A percentile compares a stretch with the other conserved stretches of the same genome.
Evolutionary conservation across 2,113 vertebrate species (phyloP).

Genomic region (Coptodon rendalli): DNA sequence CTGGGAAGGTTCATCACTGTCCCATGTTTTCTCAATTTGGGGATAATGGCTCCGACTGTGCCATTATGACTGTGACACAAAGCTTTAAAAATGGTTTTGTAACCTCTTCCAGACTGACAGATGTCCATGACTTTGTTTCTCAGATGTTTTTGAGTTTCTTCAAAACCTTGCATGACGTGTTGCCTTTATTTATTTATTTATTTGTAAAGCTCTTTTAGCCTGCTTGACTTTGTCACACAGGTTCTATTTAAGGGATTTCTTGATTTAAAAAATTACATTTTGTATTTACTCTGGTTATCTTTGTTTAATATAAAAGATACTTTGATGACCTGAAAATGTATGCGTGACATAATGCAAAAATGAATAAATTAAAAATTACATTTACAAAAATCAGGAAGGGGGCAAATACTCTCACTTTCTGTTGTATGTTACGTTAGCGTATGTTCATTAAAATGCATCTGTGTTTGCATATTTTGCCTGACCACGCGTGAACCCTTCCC

Average conservation of each 20-base stretch:
- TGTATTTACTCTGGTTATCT: not conserved
- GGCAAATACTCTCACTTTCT: not conserved
- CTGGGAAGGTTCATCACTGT: not conserved
- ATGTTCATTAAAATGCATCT: slow-evolving; percentile 25
- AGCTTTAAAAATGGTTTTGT: not conserved
- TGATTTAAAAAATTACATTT: not conserved
- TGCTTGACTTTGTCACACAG: not conserved
- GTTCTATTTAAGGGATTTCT: not conserved
- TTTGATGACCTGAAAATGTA: not conserved
- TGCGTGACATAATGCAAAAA: not conserved
- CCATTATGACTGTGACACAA: not conserved
- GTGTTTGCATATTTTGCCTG: not conserved
- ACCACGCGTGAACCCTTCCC: slow-evolving; percentile 23
- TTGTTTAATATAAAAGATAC: not conserved
- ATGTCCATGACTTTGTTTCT: not conserved
- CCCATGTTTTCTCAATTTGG: not conserved
- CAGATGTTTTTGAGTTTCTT: not conserved
- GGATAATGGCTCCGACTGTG: not conserved
- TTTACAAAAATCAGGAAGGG: not conserved
- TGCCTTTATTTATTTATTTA: not conserved
- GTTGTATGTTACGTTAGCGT: slow-evolving; percentile 3
- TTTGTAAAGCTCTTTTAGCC: not conserved
- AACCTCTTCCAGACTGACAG: not conserved
- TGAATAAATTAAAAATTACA: not conserved
- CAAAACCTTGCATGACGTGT: rapidly evolving